Evolutionary conservation across 2,797 vertebrate species (phyloP).

Genomic region (Aldrovandia affinis): DNA sequence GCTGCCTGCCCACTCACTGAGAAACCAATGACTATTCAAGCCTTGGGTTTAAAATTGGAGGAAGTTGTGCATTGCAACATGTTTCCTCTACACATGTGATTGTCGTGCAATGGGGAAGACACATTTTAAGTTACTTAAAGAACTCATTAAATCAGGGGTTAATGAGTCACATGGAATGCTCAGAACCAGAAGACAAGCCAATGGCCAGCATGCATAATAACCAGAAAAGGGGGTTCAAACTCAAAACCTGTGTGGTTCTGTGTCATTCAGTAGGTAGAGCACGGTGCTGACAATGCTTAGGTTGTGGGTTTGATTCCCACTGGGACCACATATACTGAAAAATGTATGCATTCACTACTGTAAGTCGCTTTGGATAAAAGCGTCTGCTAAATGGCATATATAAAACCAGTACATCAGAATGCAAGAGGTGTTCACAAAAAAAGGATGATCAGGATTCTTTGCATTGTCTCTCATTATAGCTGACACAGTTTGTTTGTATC

Average conservation of each 20-base stretch:
- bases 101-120: neutral
- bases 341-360: too few species aligned
- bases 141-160: neutral
- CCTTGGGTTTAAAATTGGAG: slow-evolving; percentile 2
- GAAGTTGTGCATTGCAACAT: neutral
- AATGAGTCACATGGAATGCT: neutral
- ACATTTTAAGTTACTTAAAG: neutral
- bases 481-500: too few species aligned
- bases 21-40: neutral
- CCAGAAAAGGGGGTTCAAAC: neutral
- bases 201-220: neutral
- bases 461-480: too few species aligned
- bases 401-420: neutral
- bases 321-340: too few species aligned
- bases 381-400: too few species aligned
- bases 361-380: too few species aligned
- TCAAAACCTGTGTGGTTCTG: neutral
- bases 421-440: neutral
- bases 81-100: neutral
- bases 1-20: neutral
- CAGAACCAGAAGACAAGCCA: neutral
- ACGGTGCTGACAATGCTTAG: too few species aligned
- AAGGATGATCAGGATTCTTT: neutral
- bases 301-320: too few species aligned
- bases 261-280: too few species aligned